These are phyloP conservation scores for Petrocephalus microphthalmus DNA, from an alignment of 2,113 vertebrate species.

Conservation along the genomic window DNA sequence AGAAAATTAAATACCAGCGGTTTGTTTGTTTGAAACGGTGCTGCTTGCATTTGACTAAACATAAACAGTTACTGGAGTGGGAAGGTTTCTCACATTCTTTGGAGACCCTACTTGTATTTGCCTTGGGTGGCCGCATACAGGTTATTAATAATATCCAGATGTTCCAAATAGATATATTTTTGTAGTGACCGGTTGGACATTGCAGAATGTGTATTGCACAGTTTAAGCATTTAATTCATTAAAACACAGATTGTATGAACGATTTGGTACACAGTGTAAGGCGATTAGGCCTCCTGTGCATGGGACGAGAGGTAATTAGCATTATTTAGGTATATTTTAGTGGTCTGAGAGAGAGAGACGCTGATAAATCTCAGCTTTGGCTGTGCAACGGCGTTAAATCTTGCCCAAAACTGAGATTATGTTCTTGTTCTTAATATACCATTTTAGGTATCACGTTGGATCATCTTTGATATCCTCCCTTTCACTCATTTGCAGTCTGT, in stretches of 20 bases:
- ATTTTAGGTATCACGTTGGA: constrained; percentile 31
- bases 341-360: constrained; percentile 5
- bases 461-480: constrained; percentile 25
- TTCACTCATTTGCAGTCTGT: constrained; percentile 40
- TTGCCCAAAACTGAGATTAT: constrained; percentile 23
- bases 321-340: constrained; percentile 8
- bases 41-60: constrained; percentile 26
- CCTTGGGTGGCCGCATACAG: constrained; percentile 35
- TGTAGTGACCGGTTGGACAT: constrained; percentile 24
- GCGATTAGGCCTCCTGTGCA: constrained; percentile 39
- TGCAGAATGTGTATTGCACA: constrained; percentile 21
- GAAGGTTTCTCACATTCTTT: constrained; percentile 32
- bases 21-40: constrained; percentile 35
- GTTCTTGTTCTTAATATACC: constrained; percentile 20
- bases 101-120: constrained; percentile 26
- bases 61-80: constrained; percentile 29
- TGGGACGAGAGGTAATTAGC: constrained; percentile 35
- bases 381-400: constrained; percentile 7
- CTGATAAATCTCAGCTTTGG: constrained; percentile 23
- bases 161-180: constrained; percentile 37
- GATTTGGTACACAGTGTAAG: constrained; percentile 37
- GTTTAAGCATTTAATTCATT: constrained; percentile 29
- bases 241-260: constrained; percentile 26
- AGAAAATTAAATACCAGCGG: constrained; percentile 26
- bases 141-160: constrained; percentile 49